phyloP scores from a whole-genome alignment of 2,113 vertebrate species.

The Apus apus region DNA sequence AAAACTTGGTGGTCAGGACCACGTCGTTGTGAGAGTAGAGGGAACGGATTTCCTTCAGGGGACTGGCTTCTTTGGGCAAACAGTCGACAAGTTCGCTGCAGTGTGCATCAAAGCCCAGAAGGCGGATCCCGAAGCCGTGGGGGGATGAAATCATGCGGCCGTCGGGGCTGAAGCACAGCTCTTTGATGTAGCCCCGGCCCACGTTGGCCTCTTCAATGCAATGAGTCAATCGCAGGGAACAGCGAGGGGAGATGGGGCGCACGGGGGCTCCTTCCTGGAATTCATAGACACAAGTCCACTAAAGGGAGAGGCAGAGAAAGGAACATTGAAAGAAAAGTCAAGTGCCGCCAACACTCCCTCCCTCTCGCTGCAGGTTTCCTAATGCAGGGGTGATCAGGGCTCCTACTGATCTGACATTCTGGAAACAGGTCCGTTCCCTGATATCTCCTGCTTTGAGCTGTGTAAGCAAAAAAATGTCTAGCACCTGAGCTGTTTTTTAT shows the following conservation, averaged over 20 bases:
- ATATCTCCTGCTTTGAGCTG: not conserved
- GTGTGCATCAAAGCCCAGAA: constrained; percentile 90
- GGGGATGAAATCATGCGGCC: constrained; percentile 97
- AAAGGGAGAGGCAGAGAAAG: constrained; percentile 42
- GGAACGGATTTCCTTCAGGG: constrained; percentile 91
- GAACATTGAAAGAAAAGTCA: constrained; percentile 10
- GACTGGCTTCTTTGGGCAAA: constrained; percentile 88
- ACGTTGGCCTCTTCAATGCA: constrained; percentile 98
- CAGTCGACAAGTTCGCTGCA: constrained; percentile 97
- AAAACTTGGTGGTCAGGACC: constrained; percentile 99
- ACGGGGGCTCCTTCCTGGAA: constrained; percentile 90
- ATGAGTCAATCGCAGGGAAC: constrained; percentile 93
- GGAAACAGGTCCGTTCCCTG: not conserved
- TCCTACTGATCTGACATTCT: not conserved
- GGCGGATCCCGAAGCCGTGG: constrained; percentile 93
- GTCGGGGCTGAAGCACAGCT: constrained; percentile 97
- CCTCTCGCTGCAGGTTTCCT: accelerated
- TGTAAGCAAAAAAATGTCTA: not conserved
- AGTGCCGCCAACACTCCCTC: not conserved
- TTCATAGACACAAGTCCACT: constrained; percentile 99
- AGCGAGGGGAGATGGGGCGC: constrained; percentile 88
- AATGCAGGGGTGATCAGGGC: not conserved
- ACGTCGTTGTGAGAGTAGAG: constrained; percentile 97
- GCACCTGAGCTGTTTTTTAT: not conserved
- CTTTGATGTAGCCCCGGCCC: constrained; percentile 96